Percentiles rank a stretch among this genome's conserved stretches.
Evolutionary conservation across 2,113 vertebrate genomes (phyloP).

Genomic region (Oenanthe melanoleuca): DNA sequence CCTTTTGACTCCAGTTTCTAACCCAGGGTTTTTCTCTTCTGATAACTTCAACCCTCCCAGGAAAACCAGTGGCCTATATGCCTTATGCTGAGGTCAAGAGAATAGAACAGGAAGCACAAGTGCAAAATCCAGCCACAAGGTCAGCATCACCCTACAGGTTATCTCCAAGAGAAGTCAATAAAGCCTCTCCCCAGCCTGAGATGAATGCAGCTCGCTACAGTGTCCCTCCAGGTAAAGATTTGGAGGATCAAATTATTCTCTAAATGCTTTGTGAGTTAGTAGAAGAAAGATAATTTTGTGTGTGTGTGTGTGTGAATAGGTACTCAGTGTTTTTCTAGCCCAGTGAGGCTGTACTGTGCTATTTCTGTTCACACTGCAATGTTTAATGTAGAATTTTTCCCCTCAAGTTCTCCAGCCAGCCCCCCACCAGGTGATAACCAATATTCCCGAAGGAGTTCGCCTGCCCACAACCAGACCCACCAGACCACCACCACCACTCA

Average conservation of each 20-base stretch:
- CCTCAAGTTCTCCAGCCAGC: conserved; percentile 89
- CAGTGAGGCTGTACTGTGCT: background rate
- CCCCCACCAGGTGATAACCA: conserved; percentile 90
- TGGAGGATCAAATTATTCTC: background rate
- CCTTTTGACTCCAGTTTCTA: conserved; percentile 34
- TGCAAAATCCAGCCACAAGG: conserved; percentile 73
- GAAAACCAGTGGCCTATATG: conserved; percentile 86
- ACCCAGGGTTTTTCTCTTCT: conserved; percentile 43
- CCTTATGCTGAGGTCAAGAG: conserved; percentile 86
- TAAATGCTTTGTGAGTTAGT: background rate
- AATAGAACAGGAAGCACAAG: conserved; percentile 86
- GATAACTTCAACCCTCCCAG: conserved; percentile 68
- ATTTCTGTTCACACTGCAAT: background rate
- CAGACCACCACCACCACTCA: conserved; percentile 94
- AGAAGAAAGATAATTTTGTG: background rate
- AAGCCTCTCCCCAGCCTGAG: conserved; percentile 83
- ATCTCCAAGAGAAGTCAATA: conserved; percentile 85
- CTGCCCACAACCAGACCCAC: conserved; percentile 89
- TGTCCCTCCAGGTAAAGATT: conserved; percentile 86
- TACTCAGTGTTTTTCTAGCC: background rate
- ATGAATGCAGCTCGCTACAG: conserved; percentile 80
- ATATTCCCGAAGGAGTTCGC: conserved; percentile 87
- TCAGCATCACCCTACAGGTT: conserved; percentile 86
- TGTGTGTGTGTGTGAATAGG: background rate
- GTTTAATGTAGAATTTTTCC: background rate